Percentiles rank a stretch among this genome's conserved stretches.
phyloP scores from a whole-genome alignment of 2,888 invertebrate species.

The Trichopria drosophilae region DNA sequence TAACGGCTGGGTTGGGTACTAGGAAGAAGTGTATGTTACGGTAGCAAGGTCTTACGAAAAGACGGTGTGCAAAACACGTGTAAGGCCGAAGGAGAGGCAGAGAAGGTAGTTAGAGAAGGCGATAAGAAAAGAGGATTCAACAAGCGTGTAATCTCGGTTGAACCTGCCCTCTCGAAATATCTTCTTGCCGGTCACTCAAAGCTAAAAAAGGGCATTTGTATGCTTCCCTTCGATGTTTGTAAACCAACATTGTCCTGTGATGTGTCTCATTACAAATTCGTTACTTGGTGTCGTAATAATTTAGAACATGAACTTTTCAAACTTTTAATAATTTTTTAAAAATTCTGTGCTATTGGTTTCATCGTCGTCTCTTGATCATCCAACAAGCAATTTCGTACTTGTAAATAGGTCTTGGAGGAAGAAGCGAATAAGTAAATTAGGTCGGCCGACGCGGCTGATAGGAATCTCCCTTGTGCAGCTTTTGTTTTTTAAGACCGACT shows the following conservation, averaged over 20 bases:
- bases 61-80: slow-evolving; percentile 40
- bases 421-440: slow-evolving; percentile 78
- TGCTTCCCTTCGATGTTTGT: slow-evolving; percentile 1
- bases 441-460: slow-evolving; percentile 69
- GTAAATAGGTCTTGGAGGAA: slow-evolving; percentile 74
- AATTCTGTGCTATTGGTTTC: too few species aligned
- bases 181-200: slow-evolving; percentile 43
- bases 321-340: too few species aligned
- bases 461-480: slow-evolving; percentile 66
- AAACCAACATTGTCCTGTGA: too few species aligned
- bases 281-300: too few species aligned
- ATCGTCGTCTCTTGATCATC: too few species aligned
- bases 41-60: slow-evolving; percentile 31
- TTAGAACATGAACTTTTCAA: too few species aligned
- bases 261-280: too few species aligned
- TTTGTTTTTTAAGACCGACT: slow-evolving; percentile 41
- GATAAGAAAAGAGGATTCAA: slow-evolving; percentile 53
- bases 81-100: slow-evolving; percentile 33
- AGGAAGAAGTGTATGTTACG: slow-evolving; percentile 31
- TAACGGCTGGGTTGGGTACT: slow-evolving; percentile 25
- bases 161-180: slow-evolving; percentile 43
- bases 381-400: slow-evolving; percentile 39
- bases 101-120: slow-evolving; percentile 30
- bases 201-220: slow-evolving; percentile 16
- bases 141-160: slow-evolving; percentile 53